Percentiles rank a stretch among this genome's conserved stretches.
Conservation (phyloP, 2,113 vertebrate genomes). For the Callipepla californica region DNA sequence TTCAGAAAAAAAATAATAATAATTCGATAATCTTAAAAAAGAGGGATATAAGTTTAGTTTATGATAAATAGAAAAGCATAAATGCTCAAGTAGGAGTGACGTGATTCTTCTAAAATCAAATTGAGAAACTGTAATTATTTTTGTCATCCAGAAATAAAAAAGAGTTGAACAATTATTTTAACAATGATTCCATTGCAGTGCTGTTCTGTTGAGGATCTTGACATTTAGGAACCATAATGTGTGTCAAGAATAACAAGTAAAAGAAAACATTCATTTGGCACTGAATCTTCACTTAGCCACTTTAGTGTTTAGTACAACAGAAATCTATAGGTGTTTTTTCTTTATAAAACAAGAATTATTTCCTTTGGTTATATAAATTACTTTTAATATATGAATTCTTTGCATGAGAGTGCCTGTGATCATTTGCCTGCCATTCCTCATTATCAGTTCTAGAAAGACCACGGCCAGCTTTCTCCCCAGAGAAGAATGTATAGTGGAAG, state of each 20-base stretch:
- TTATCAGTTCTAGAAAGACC: background rate
- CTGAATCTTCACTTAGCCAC: background rate
- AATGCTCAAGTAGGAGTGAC: background rate
- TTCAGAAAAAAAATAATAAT: background rate
- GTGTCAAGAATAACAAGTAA: background rate
- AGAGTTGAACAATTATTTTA: background rate
- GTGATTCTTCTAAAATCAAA: background rate
- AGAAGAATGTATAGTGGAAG: background rate
- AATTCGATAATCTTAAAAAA: background rate
- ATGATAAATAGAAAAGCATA: background rate
- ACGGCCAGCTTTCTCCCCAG: background rate
- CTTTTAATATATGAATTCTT: background rate
- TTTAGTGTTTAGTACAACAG: background rate
- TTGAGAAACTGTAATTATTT: background rate
- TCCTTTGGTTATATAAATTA: background rate
- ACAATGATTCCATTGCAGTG: background rate
- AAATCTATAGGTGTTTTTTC: background rate
- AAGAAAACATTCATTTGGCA: background rate
- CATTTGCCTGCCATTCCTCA: background rate
- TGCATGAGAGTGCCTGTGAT: background rate
- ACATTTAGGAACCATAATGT: background rate
- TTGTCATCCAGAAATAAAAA: background rate
- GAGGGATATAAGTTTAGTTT: background rate
- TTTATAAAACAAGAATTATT: background rate
- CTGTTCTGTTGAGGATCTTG: background rate